Conservation (phyloP, 2,113 vertebrate species). For the Corydoras maculifer region DNA sequence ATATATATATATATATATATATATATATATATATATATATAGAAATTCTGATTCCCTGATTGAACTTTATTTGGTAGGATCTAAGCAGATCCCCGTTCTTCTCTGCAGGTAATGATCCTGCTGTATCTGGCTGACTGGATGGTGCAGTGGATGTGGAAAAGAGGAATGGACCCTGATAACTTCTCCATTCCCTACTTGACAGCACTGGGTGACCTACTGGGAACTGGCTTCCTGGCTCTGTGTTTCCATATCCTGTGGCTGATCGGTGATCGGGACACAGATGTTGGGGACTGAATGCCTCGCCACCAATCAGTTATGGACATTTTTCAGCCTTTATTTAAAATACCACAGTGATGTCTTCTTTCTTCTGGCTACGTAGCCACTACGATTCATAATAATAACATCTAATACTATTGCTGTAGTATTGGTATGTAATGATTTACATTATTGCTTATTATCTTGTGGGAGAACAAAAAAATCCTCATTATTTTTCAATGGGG, state of each 20-base stretch:
- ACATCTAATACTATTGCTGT: constrained; percentile 46
- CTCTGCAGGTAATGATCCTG: constrained; percentile 82
- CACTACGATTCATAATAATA: constrained; percentile 41
- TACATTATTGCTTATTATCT: constrained; percentile 58
- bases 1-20: too few species aligned
- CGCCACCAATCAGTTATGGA: neutral
- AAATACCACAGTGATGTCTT: too few species aligned
- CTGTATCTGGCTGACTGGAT: constrained; percentile 98
- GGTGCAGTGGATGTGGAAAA: constrained; percentile 98
- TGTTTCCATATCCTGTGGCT: constrained; percentile 96
- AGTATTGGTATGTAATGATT: constrained; percentile 48
- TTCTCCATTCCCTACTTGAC: constrained; percentile 99
- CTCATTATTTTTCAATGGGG: constrained; percentile 99
- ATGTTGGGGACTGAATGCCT: constrained; percentile 76
- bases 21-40: too few species aligned
- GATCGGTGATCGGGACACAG: constrained; percentile 88
- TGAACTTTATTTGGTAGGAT: too few species aligned
- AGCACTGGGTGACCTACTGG: constrained; percentile 90
- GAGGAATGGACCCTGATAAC: constrained; percentile 95
- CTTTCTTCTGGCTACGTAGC: constrained; percentile 10
- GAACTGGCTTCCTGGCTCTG: constrained; percentile 91
- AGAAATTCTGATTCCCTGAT: too few species aligned
- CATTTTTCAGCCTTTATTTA: constrained; percentile 17
- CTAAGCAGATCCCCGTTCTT: too few species aligned
- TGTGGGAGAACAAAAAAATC: constrained; percentile 56